phyloP scores from a whole-genome alignment of 2,797 vertebrate genomes.

The Scolopax rusticola region DNA sequence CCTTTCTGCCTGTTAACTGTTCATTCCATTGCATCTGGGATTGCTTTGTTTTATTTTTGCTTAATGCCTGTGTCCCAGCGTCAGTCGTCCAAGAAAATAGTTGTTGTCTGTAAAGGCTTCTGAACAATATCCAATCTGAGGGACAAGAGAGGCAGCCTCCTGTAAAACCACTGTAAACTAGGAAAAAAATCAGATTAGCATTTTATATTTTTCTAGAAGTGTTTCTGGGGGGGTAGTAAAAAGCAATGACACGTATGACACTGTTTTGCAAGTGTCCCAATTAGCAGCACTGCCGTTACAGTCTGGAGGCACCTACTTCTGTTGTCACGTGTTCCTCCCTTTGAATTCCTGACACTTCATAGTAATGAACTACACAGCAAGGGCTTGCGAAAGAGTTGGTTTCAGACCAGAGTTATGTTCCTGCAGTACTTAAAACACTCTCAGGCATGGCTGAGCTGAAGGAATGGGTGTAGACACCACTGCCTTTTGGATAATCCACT shows the following conservation, averaged over 20 bases:
- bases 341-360: constrained; percentile 34
- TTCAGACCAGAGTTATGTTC: background rate
- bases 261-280: constrained; percentile 64
- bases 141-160: background rate
- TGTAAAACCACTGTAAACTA: background rate
- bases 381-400: background rate
- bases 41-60: constrained; percentile 37
- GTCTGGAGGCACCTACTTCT: constrained; percentile 6
- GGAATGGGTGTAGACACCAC: background rate
- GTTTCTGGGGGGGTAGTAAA: constrained; percentile 61
- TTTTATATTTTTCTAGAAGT: constrained; percentile 66
- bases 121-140: constrained; percentile 16
- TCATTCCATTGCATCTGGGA: background rate
- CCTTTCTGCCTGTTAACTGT: constrained; percentile 34
- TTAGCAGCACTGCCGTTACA: constrained; percentile 12
- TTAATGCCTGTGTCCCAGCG: background rate
- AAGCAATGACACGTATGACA: constrained; percentile 40
- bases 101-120: constrained; percentile 60
- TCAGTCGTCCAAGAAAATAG: constrained; percentile 53
- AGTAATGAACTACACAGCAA: background rate
- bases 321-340: background rate
- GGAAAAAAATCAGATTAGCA: constrained; percentile 1
- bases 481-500: background rate
- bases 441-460: background rate
- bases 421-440: background rate